Conservation (phyloP, 2,797 vertebrate genomes). For the Naso thynnoides region DNA sequence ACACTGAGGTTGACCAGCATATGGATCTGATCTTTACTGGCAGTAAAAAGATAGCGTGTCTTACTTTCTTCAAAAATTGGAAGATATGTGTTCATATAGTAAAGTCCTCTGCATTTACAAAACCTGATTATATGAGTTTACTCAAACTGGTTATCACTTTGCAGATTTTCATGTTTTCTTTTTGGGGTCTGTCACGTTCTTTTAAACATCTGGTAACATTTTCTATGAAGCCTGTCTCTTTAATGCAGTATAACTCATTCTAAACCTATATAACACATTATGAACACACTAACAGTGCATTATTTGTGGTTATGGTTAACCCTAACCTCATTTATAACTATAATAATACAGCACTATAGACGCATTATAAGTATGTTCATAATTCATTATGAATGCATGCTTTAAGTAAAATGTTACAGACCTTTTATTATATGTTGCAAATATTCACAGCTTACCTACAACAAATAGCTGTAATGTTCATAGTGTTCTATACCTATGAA, state of each 20-base stretch:
- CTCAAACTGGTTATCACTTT: not conserved
- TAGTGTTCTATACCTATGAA: not conserved
- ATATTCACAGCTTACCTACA: not conserved
- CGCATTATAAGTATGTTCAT: no score
- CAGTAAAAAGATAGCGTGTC: not conserved
- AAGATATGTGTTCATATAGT: not conserved
- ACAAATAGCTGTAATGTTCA: not conserved
- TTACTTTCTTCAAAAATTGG: not conserved
- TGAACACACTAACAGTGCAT: no score
- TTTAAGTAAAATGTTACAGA: no score
- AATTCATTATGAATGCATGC: no score
- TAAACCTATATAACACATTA: no score
- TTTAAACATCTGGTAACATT: no score
- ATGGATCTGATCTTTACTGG: not conserved
- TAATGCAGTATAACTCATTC: no score
- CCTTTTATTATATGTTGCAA: not conserved
- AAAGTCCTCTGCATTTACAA: not conserved
- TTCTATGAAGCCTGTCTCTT: no score
- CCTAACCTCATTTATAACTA: not conserved
- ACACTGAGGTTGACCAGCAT: not conserved
- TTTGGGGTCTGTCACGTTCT: no score
- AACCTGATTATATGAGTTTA: not conserved
- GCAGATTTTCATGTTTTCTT: not conserved
- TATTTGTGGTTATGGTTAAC: no score
- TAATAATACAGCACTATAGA: no score